Conservation (phyloP, 92 coral and sea anemone genomes). For the Nematostella vectensis region DNA sequence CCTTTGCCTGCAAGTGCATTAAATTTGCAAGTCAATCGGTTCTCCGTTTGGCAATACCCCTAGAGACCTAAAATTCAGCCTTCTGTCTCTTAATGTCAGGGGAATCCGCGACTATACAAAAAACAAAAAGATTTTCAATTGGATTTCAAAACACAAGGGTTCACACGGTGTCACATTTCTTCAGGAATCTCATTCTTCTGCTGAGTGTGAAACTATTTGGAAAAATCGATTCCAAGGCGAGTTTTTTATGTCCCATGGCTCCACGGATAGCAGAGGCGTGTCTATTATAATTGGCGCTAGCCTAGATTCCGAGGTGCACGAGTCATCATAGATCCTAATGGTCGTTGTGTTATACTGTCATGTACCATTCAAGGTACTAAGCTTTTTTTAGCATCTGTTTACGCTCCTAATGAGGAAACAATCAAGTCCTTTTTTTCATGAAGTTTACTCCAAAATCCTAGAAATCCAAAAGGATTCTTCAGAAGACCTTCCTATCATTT, state of each 20-base stretch:
- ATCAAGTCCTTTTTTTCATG: too few relatives aligned
- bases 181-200: slow-evolving; percentile 2
- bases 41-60: too few relatives aligned
- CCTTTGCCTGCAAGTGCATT: too few relatives aligned
- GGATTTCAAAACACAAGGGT: slow-evolving; percentile 5
- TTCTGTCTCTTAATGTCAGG: slow-evolving; percentile 24
- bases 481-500: too few relatives aligned
- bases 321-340: neutral
- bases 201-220: neutral
- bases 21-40: too few relatives aligned
- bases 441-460: too few relatives aligned
- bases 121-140: slow-evolving; percentile 16
- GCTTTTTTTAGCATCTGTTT: neutral
- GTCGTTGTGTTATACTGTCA: neutral
- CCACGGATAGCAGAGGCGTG: slow-evolving; percentile 22
- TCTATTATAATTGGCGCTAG: slow-evolving; percentile 8
- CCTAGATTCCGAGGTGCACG: slow-evolving; percentile 4
- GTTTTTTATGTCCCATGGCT: slow-evolving; percentile 12
- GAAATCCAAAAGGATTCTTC: too few relatives aligned
- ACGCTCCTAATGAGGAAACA: slow-evolving; percentile 12
- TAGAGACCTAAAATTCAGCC: neutral
- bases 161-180: slow-evolving; percentile 1
- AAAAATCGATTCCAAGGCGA: slow-evolving; percentile 10
- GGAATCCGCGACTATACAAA: slow-evolving; percentile 23
- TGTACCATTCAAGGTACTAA: slow-evolving; percentile 1